phyloP scores from a whole-genome alignment of 2,113 vertebrate species.

The Toxotes chatareus region DNA sequence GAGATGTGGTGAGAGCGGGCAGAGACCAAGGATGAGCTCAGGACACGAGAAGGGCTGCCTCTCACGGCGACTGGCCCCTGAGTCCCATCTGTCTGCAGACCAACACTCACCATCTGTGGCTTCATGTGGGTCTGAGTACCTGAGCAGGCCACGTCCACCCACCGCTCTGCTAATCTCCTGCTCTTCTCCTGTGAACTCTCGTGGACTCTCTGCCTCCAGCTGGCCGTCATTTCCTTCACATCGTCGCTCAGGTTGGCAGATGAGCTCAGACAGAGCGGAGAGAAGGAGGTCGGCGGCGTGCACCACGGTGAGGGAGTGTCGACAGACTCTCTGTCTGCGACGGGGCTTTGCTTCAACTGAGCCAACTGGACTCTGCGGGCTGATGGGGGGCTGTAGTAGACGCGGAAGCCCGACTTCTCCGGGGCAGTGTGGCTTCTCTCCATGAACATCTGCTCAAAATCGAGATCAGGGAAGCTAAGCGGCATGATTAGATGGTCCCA shows the following conservation, averaged over 20 bases:
- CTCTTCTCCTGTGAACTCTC: slow-evolving; percentile 86
- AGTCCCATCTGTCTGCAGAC: slow-evolving; percentile 90
- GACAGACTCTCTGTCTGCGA: slow-evolving; percentile 48
- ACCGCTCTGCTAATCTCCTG: slow-evolving; percentile 82
- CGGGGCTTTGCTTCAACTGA: slow-evolving; percentile 77
- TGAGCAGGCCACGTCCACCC: slow-evolving; percentile 85
- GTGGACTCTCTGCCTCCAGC: slow-evolving; percentile 81
- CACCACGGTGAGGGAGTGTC: slow-evolving; percentile 66
- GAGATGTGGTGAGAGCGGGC: slow-evolving; percentile 90
- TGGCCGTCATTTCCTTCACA: slow-evolving; percentile 97
- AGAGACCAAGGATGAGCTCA: slow-evolving; percentile 86
- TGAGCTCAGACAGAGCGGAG: slow-evolving; percentile 85
- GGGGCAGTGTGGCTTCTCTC: slow-evolving; percentile 94
- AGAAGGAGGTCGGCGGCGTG: slow-evolving; percentile 80
- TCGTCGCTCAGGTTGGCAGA: slow-evolving; percentile 95
- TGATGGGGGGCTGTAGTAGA: slow-evolving; percentile 96
- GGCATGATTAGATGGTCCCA: slow-evolving; percentile 88
- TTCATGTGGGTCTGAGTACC: slow-evolving; percentile 87
- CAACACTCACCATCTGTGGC: slow-evolving; percentile 88
- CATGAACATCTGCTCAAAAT: slow-evolving; percentile 84
- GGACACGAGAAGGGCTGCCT: slow-evolving; percentile 87
- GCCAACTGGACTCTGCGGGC: slow-evolving; percentile 83
- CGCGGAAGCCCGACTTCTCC: slow-evolving; percentile 90
- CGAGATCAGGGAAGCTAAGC: slow-evolving; percentile 81
- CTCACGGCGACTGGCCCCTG: slow-evolving; percentile 76